These are phyloP conservation scores for Hippopotamyrus pictus DNA, from an alignment of 2,797 vertebrate species.

Conservation along the genomic window DNA sequence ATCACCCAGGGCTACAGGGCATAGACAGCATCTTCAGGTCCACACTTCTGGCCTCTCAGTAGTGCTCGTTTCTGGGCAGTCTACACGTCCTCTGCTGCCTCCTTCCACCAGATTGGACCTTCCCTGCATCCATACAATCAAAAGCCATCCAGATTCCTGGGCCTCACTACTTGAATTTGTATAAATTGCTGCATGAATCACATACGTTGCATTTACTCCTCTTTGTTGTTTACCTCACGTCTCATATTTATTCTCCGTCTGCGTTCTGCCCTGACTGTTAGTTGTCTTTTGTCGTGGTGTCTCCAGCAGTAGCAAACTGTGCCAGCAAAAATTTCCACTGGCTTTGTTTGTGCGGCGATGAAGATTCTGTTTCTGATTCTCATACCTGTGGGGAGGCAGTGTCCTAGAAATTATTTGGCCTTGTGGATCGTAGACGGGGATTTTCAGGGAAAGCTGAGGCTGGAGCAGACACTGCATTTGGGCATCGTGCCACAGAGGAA, in stretches of 20 bases:
- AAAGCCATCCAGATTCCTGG: background rate
- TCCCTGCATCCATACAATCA: background rate
- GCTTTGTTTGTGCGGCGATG: background rate
- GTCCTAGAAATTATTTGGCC: background rate
- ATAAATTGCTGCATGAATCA: background rate
- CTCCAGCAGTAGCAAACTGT: background rate
- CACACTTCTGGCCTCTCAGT: background rate
- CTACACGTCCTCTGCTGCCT: background rate
- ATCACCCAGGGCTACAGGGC: background rate
- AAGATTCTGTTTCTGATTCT: background rate
- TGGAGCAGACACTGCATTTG: background rate
- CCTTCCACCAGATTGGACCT: background rate
- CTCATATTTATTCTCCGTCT: background rate
- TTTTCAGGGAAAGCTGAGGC: background rate
- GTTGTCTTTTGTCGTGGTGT: background rate
- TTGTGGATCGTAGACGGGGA: background rate
- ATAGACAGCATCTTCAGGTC: background rate
- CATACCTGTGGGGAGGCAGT: background rate
- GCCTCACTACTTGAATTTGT: background rate
- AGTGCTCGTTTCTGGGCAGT: background rate
- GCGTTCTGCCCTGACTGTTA: background rate
- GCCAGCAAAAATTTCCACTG: background rate
- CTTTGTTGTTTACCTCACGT: background rate
- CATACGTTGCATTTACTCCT: background rate
- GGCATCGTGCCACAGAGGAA: background rate